Evolutionary conservation across 2,113 vertebrate species (phyloP).

Genomic region (Anolis carolinensis): DNA sequence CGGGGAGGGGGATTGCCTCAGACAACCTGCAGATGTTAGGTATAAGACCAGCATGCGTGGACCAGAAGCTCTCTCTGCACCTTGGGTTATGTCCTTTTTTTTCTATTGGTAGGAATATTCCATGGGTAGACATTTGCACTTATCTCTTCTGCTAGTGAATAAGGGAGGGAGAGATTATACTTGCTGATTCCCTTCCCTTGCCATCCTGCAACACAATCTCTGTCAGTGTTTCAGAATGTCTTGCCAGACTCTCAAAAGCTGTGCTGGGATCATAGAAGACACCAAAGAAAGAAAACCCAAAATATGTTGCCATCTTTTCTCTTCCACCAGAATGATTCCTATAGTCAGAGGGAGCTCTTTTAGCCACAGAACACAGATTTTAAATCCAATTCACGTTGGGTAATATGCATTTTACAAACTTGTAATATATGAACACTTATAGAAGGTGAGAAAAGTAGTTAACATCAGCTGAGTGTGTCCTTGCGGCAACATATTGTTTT

Average conservation of each 20-base stretch:
- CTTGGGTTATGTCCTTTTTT: background rate
- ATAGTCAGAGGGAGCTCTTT: background rate
- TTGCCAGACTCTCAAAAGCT: background rate
- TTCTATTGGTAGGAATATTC: background rate
- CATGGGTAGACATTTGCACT: background rate
- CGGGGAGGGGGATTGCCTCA: background rate
- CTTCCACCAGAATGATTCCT: background rate
- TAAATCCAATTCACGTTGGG: background rate
- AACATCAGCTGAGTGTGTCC: background rate
- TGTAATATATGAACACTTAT: background rate
- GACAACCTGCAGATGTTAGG: background rate
- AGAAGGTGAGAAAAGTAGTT: background rate
- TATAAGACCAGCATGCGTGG: background rate
- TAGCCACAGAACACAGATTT: background rate
- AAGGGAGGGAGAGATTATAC: background rate
- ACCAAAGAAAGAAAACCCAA: background rate
- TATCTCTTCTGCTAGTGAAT: background rate
- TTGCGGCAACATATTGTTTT: background rate
- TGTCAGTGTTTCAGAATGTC: background rate
- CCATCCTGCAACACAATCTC: background rate
- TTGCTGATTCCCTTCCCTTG: background rate
- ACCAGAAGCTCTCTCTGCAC: background rate
- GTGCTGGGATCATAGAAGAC: background rate
- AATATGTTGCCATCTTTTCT: background rate
- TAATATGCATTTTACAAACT: background rate